A percentile compares a stretch with the other conserved stretches of the same genome.
These are phyloP conservation scores for Micrasema longulum DNA, from an alignment of 1,140 invertebrate species.

Conservation along the genomic window DNA sequence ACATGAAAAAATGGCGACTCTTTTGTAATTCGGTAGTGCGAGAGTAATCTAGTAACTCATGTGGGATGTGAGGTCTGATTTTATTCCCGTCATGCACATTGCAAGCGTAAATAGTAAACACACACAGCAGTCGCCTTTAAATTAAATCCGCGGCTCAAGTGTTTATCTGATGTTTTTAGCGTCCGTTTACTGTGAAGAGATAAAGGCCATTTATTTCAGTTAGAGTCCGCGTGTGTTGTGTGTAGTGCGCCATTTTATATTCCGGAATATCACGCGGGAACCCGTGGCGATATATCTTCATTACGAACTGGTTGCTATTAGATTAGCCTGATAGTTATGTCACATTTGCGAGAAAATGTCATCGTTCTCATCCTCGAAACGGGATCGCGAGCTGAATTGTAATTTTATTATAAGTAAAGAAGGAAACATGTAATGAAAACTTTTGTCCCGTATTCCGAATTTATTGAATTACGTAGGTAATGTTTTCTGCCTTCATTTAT, in stretches of 20 bases:
- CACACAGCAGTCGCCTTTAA: slow-evolving; percentile 16
- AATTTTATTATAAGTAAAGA: slow-evolving; percentile 1
- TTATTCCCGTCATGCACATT: slow-evolving; percentile 16
- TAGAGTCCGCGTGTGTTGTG: slow-evolving; percentile 36
- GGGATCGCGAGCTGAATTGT: slow-evolving; percentile 3
- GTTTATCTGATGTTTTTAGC: slow-evolving; percentile 45
- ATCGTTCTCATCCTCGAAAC: slow-evolving; percentile 12
- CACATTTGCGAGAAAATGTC: slow-evolving; percentile 46
- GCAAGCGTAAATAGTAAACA: slow-evolving; percentile 10
- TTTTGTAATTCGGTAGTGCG: background rate
- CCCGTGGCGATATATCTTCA: slow-evolving; percentile 50
- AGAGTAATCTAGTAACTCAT: background rate
- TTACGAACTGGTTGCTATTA: slow-evolving; percentile 51
- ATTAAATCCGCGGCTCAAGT: slow-evolving; percentile 28
- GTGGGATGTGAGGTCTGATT: background rate
- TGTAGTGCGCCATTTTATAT: slow-evolving; percentile 50
- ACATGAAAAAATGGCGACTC: too few relatives aligned
- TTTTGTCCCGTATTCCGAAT: too few relatives aligned
- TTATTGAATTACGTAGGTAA: too few relatives aligned
- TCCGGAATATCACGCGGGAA: slow-evolving; percentile 42
- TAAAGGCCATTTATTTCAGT: slow-evolving; percentile 53
- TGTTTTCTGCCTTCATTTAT: too few relatives aligned
- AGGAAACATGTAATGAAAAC: too few relatives aligned
- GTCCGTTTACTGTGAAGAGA: slow-evolving; percentile 49
- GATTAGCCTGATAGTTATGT: slow-evolving; percentile 52